Conservation (phyloP, 2,888 invertebrate species). For the Netelia melanura region DNA sequence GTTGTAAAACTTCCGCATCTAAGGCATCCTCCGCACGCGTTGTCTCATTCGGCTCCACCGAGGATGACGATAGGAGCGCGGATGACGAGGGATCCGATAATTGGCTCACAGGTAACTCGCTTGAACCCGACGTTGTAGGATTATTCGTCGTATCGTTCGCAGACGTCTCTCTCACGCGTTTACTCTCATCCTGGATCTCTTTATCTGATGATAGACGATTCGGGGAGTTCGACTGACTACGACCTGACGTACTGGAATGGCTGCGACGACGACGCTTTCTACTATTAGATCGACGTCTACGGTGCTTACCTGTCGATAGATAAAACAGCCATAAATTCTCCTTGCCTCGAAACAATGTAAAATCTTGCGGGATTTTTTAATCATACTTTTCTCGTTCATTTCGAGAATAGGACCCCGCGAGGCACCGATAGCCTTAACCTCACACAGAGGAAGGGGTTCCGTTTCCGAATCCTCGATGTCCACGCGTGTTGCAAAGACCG, state of each 20-base stretch:
- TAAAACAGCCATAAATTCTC: not conserved
- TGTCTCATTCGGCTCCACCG: conserved; percentile 9
- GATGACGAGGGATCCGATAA: not conserved
- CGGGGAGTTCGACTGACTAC: conserved; percentile 7
- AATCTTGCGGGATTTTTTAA: conserved; percentile 27
- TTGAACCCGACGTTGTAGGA: not conserved
- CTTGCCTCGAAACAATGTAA: not conserved
- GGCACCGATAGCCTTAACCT: not conserved
- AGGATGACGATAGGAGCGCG: not conserved
- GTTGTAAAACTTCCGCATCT: conserved; percentile 13
- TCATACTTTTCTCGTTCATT: not conserved
- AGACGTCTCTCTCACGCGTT: not conserved
- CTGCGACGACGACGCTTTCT: conserved; percentile 11
- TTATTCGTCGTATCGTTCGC: not conserved
- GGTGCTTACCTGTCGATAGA: not conserved
- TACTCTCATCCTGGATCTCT: not conserved
- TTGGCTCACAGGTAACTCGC: not conserved
- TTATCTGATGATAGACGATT: not conserved
- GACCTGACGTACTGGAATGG: conserved; percentile 1
- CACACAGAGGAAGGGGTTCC: not conserved
- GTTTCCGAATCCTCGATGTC: conserved; percentile 5
- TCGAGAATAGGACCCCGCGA: not conserved
- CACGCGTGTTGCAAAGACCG: conserved; percentile 23
- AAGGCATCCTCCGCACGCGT: conserved; percentile 1
- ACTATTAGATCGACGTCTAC: conserved; percentile 19